A percentile compares a stretch with the other conserved stretches of the same genome.
These are phyloP conservation scores for Rhopalosiphum nymphaeae DNA, from an alignment of 2,888 invertebrate species.

Conservation along the genomic window DNA sequence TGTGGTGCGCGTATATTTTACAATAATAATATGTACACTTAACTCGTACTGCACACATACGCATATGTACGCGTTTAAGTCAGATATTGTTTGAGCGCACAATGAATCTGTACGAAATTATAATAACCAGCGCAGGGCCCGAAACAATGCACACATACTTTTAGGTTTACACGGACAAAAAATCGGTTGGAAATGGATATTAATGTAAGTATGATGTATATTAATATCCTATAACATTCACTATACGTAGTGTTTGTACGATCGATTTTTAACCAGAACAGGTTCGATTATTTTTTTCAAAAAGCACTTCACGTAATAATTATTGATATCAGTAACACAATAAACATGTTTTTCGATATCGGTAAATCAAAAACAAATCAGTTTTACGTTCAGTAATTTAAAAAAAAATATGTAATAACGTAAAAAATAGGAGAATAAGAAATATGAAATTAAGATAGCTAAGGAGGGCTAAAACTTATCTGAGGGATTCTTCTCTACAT, in stretches of 20 bases:
- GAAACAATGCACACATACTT: constrained; percentile 18
- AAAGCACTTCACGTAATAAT: background rate
- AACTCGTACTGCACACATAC: background rate
- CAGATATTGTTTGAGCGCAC: constrained; percentile 27
- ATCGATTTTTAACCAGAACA: background rate
- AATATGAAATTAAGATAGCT: too few relatives aligned
- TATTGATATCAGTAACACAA: background rate
- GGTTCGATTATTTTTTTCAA: background rate
- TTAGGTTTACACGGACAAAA: constrained; percentile 40
- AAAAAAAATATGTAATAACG: too few relatives aligned
- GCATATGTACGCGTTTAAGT: background rate
- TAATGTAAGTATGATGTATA: background rate
- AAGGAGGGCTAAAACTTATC: too few relatives aligned
- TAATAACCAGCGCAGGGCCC: background rate
- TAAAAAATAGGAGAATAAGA: too few relatives aligned
- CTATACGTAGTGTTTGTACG: background rate
- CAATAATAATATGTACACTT: background rate
- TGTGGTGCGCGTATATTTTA: background rate
- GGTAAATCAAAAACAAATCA: background rate
- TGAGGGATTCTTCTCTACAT: too few relatives aligned
- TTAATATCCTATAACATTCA: background rate
- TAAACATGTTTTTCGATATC: background rate
- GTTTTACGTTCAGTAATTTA: too few relatives aligned
- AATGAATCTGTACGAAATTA: constrained; percentile 42
- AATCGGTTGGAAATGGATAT: background rate